These are phyloP conservation scores for Serrognathus titanus DNA, from an alignment of 2,888 invertebrate genomes.

Conservation along the genomic window DNA sequence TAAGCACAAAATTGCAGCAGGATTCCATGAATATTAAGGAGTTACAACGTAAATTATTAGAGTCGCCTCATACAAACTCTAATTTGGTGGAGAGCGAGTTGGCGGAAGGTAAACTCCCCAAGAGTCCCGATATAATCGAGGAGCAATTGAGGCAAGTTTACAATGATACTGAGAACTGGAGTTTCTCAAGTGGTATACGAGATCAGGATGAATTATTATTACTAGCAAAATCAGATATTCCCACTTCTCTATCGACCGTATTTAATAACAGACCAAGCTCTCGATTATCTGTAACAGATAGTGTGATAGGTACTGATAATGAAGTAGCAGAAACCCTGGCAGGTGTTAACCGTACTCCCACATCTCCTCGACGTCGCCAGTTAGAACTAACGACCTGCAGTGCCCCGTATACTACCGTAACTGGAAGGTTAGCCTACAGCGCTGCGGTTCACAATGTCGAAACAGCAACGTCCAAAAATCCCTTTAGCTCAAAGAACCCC, in stretches of 20 bases:
- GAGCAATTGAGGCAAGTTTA: constrained; percentile 69
- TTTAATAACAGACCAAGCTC: constrained; percentile 57
- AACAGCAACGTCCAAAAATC: constrained; percentile 43
- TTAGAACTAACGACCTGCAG: constrained; percentile 55
- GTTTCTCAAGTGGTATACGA: constrained; percentile 63
- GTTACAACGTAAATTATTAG: constrained; percentile 66
- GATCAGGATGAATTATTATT: constrained; percentile 60
- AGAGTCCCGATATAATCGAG: constrained; percentile 65
- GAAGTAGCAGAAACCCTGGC: constrained; percentile 61
- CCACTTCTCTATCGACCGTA: constrained; percentile 47
- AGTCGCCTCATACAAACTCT: constrained; percentile 58
- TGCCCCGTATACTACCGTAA: constrained; percentile 63
- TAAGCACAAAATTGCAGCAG: constrained; percentile 72
- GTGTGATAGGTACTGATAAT: constrained; percentile 59
- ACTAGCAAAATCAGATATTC: constrained; percentile 47
- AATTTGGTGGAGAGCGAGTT: constrained; percentile 56
- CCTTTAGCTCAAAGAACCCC: constrained; percentile 41
- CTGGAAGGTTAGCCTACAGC: constrained; percentile 63
- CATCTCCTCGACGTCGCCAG: constrained; percentile 59
- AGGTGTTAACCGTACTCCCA: constrained; percentile 49
- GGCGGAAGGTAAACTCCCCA: constrained; percentile 56
- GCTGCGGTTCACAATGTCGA: constrained; percentile 65
- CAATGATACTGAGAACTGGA: constrained; percentile 62
- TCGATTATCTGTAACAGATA: constrained; percentile 61
- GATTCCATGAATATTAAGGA: constrained; percentile 76